Evolutionary conservation across 2,888 invertebrate genomes (phyloP).

Genomic region (Cerastis leucographa): DNA sequence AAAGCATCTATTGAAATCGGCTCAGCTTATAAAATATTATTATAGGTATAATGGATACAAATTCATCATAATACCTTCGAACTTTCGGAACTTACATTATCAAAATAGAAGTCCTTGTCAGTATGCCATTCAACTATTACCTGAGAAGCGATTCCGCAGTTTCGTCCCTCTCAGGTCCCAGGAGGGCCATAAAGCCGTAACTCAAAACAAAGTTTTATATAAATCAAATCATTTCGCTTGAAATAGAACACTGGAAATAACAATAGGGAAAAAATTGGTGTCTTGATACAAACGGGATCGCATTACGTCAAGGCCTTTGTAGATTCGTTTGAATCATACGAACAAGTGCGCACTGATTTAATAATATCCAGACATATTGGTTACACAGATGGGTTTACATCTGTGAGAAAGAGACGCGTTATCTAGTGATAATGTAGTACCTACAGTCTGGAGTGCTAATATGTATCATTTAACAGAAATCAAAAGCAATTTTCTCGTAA

Average conservation of each 20-base stretch:
- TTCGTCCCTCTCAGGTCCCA: conserved; percentile 27
- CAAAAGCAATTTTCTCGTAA: not conserved
- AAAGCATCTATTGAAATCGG: not conserved
- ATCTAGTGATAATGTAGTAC: not conserved
- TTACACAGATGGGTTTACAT: conserved; percentile 20
- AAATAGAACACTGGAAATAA: conserved; percentile 40
- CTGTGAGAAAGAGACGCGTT: conserved; percentile 15
- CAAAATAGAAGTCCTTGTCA: not conserved
- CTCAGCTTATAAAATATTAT: not conserved
- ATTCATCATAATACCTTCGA: not conserved
- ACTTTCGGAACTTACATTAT: not conserved
- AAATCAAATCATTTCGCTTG: conserved; percentile 59
- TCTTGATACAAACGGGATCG: conserved; percentile 33
- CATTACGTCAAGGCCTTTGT: conserved; percentile 44
- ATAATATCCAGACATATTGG: conserved; percentile 46
- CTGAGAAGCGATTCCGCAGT: conserved; percentile 25
- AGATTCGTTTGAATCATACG: conserved; percentile 50
- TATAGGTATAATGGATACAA: not conserved
- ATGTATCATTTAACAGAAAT: not conserved
- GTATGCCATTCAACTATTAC: conserved; percentile 20
- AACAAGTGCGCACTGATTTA: conserved; percentile 57
- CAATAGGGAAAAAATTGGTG: conserved; percentile 18
- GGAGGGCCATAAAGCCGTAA: conserved; percentile 24
- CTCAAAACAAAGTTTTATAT: conserved; percentile 43
- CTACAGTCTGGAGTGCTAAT: not conserved